A percentile compares a stretch with the other conserved stretches of the same genome.
These are phyloP conservation scores for Apteryx mantelli DNA, from an alignment of 2,113 vertebrate species.

Conservation along the genomic window DNA sequence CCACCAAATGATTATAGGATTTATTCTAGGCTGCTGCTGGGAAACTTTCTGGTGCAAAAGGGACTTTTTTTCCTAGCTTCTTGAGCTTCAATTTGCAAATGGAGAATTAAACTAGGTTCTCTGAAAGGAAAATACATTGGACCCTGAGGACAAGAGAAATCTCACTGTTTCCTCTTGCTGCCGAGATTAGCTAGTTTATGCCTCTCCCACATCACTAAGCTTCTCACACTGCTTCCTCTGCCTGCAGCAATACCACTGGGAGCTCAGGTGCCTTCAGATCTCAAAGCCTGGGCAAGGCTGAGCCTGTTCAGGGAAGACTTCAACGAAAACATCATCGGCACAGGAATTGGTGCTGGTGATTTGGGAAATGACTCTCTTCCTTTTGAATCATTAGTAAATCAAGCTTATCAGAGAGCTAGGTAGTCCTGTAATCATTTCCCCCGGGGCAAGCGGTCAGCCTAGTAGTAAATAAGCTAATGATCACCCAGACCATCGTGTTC, in stretches of 20 bases:
- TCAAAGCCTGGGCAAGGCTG: background rate
- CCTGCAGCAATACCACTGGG: background rate
- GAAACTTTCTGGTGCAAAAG: constrained; percentile 25
- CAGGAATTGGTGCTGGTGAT: background rate
- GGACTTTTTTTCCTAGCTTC: background rate
- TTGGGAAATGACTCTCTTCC: background rate
- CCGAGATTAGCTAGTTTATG: background rate
- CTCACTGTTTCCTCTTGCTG: constrained; percentile 1
- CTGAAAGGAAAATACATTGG: constrained; percentile 23
- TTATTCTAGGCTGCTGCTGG: constrained; percentile 59
- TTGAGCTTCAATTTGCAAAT: constrained; percentile 27
- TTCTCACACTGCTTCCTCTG: background rate
- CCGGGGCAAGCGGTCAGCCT: background rate
- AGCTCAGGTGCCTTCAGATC: background rate
- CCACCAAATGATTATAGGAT: constrained; percentile 47
- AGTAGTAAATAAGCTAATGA: background rate
- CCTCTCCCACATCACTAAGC: background rate
- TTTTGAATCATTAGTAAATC: background rate
- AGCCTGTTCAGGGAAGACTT: background rate
- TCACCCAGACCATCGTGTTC: background rate
- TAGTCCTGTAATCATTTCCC: background rate
- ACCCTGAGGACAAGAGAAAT: constrained; percentile 39
- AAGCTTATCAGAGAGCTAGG: background rate
- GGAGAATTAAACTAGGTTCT: constrained; percentile 30
- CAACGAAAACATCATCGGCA: background rate